Evolutionary conservation across 2,888 invertebrate species (phyloP), one percentile per base, ranked within the genome.

Genomic region (Lasioglossum lativentre): DNA sequence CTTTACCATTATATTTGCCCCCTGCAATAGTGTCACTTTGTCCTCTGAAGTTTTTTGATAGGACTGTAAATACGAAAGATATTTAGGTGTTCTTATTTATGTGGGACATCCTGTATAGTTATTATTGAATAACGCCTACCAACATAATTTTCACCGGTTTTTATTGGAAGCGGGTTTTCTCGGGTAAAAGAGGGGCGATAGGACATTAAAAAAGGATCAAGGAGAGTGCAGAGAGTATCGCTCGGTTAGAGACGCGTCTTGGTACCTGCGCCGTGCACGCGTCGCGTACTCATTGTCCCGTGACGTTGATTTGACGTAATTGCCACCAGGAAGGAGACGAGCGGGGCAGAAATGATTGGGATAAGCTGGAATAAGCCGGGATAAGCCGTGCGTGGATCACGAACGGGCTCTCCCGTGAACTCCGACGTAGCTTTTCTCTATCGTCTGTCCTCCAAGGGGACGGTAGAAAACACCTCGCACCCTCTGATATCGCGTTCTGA

Each of bases 261-360:
- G 90, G 82, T 89, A 90, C 90, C 81, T 86, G 90, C 79, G 38
- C 16, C 40, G 56, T 73, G 83, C 86, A 83, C 85, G 82, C 81
- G 72, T 77, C 83, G 75, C 75, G 79, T 75, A 81, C 63, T 78
- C 86, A 94, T 94, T 94, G 93, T 93, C 91, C 91, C 87, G 89
- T 94, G 95, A 95, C 95, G 91, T 94, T 95, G 94, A 95, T 95
- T 94, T 93, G 95, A 92, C 92, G 94, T 95, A 95, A 95, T 95
- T 95, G 95, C 94, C 94, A 95, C 94, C 93, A 92, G 94, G 93
- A 92, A 93, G 92, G 92, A 92, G 92, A 88, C 92, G 93, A 92
- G 86, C 93, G 91, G 93, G 93, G 90, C 91, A 92, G 93, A 92
- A 95, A 95, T 95, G 95, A 95, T 95, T 95, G 95, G 95, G 95